phyloP scores from a whole-genome alignment of 2,113 vertebrate species.

The Lota lota region DNA sequence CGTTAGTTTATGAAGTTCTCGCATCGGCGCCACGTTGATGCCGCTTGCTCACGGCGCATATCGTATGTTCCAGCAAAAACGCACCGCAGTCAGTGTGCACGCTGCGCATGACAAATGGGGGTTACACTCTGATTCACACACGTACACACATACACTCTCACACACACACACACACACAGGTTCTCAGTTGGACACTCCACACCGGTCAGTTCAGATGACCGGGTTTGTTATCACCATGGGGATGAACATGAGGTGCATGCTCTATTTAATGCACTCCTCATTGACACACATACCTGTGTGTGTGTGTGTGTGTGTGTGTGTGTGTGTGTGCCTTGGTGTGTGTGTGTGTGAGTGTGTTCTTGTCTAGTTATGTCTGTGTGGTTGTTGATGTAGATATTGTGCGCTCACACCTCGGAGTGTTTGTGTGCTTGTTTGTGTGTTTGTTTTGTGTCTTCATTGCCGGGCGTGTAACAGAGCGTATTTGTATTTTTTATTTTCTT shows the following conservation, averaged over 20 bases:
- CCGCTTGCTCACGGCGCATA: too few species aligned
- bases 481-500: constrained; percentile 9
- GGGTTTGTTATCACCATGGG: constrained; percentile 36
- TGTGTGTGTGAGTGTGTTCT: too few species aligned
- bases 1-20: too few species aligned
- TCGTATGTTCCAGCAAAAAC: too few species aligned
- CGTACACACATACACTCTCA: constrained; percentile 32
- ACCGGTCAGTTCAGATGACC: constrained; percentile 37
- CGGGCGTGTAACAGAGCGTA: too few species aligned
- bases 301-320: not conserved
- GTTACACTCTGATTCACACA: constrained; percentile 16
- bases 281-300: constrained; percentile 2
- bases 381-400: not conserved
- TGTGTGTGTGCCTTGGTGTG: too few species aligned
- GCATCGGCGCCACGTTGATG: too few species aligned
- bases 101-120: not conserved
- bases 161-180: constrained; percentile 34
- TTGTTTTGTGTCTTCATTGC: too few species aligned
- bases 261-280: constrained; percentile 27
- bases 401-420: too few species aligned
- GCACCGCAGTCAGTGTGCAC: too few species aligned
- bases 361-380: constrained; percentile 11
- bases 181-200: too few species aligned
- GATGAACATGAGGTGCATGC: constrained; percentile 38
- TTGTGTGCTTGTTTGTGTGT: too few species aligned